Base-by-base conservation (phyloP, 2,113 vertebrate genomes). In the Harpagus bidentatus region DNA sequence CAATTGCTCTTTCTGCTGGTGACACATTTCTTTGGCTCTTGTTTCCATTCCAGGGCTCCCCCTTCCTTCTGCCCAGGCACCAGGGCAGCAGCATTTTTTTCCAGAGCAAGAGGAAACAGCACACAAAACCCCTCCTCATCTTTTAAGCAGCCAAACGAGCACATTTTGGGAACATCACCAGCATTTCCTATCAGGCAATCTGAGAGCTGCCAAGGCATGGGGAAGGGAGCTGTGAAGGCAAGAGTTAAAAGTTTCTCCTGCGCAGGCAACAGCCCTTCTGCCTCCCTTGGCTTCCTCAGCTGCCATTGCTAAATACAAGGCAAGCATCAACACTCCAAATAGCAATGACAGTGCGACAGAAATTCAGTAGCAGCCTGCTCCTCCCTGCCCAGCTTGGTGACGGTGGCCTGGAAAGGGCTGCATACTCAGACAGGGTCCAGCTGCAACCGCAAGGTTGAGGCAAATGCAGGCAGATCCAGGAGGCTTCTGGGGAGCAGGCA, bases 1-100 rank as follows among this genome's bases (percentile, higher is more conserved):
- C 93, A 90, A 95, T 66, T 80, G 90, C 86, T 95, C 94, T 95
- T 95, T 89, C 82, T 92, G 70, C 89, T 91, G 87, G 66, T 85
- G 89, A 93, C 89, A 95, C 93, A 80, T 86, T 93, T 76, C 92
- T 95, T 70, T 89, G 71, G 89, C 89, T 89, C 74, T 63, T 50
- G 58, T 48, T 96, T 91, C 88, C 86, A 82, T 93, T 31, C 77
- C 73, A 76, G 38, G n/a, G 48, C 82, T 92, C 84, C 83, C 92
- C 86, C 84, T 86, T 90, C 83, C 40, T 94, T 67, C 83, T 82
- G 23, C 74, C 83, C 69, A 59, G 47, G 80, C 87, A 91, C 15
- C 31, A 40, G 43, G 47, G 63, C 76, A 85, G 45, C 67, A 50
- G 70, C 3, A 10, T n/a, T 74, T 69, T 86, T 32, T 38, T 47